Base-by-base conservation (phyloP, 2,888 invertebrate species). In the Dicyrtoma fusca region DNA sequence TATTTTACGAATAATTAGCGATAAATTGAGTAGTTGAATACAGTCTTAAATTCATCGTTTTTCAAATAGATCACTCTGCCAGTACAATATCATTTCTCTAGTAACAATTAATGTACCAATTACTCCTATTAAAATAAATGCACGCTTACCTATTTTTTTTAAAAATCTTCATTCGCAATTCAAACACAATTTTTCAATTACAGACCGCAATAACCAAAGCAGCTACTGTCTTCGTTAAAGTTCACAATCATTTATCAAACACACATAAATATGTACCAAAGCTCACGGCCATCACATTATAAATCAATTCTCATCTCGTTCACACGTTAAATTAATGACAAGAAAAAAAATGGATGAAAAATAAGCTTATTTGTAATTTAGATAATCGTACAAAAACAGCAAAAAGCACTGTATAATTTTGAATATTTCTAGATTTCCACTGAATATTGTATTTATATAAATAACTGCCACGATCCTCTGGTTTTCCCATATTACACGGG, bases 11-110 rank as follows among this genome's bases (percentile, higher is more conserved):
- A 34, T 34, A 34, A 34, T 34, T 34, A 34, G 34, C 34, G 8
- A 34, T 34, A n/a, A 19, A 42, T 45, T 47, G 47, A 63, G 47
- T 63, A 63, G 21, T 63, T 42, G 42, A 47, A 45, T 63, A 42
- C 63, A 63, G 63, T 63, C 63, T 63, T 63, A 10, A 63, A 14
- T 63, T 63, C 63, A 47, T 47, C 42, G 63, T 63, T 63, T 45
- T 63, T 45, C n/a, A 63, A 45, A 63, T 63, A 63, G 63, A 63
- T 63, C 47, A 17, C 63, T 63, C 63, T 21, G 63, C n/a, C 42
- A 11, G 42, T 21, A 55, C 21, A 63, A 63, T 63, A 63, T 61
- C 13, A 61, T 19, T 34, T 55, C 19, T 49, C n/a, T 49, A 49
- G 26, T 61, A 61, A 42, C 42, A 26, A 13, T 19, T 42, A 61